These are phyloP conservation scores for Philotrypesis tridentata DNA, from an alignment of 1,140 invertebrate species.

Conservation along the genomic window DNA sequence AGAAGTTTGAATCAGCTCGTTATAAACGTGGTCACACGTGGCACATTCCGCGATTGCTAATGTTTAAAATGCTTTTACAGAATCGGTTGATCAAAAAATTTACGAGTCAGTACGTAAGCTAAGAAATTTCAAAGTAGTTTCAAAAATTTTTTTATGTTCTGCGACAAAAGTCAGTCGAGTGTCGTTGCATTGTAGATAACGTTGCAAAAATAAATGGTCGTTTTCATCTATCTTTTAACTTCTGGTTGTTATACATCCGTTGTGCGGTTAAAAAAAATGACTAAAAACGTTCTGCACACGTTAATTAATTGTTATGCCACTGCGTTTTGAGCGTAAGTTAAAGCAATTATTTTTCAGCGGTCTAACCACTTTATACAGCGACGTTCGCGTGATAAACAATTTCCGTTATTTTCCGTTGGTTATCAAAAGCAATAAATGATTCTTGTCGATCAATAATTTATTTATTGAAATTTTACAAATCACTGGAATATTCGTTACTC, in stretches of 20 bases:
- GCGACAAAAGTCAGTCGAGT: no score
- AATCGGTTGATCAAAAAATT: background rate
- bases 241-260: background rate
- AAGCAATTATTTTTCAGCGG: background rate
- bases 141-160: background rate
- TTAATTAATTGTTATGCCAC: background rate
- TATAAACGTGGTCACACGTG: background rate
- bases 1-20: slow-evolving; percentile 4
- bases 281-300: background rate
- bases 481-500: background rate
- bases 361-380: background rate
- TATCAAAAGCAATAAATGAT: background rate
- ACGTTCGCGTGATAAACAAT: background rate
- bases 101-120: background rate
- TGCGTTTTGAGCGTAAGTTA: background rate
- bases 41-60: background rate
- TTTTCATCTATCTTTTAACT: background rate
- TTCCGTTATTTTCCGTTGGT: background rate
- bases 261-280: background rate
- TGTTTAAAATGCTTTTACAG: background rate
- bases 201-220: no score
- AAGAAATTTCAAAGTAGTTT: no score
- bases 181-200: no score
- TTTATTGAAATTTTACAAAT: background rate
- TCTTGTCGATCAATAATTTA: background rate